Evolutionary conservation across 2,888 invertebrate genomes (phyloP).

Genomic region (Napeogenes sylphis): DNA sequence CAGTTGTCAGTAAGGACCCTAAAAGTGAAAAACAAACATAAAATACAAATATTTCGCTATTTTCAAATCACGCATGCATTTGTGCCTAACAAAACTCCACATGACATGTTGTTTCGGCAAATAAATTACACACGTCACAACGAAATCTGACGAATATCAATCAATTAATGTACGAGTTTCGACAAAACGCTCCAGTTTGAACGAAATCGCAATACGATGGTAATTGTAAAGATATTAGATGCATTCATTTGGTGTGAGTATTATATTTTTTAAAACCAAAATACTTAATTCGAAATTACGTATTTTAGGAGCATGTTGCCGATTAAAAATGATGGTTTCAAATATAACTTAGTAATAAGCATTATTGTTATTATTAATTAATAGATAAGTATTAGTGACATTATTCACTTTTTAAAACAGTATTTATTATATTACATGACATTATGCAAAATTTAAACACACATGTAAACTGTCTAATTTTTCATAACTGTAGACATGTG

Average conservation of each 20-base stretch:
- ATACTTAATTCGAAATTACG: no score
- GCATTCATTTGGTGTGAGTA: not conserved
- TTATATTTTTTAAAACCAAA: no score
- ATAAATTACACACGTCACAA: slow-evolving; percentile 26
- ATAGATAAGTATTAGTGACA: no score
- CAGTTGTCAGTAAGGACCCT: slow-evolving; percentile 58
- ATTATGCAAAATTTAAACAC: no score
- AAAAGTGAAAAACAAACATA: not conserved
- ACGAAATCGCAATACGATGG: slow-evolving; percentile 17
- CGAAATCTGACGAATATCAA: slow-evolving; percentile 26
- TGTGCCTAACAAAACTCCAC: slow-evolving; percentile 11
- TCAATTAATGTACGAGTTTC: slow-evolving; percentile 23
- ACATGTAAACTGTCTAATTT: no score
- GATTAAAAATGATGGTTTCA: no score
- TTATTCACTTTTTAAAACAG: no score
- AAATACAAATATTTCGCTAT: not conserved
- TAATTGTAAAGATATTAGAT: slow-evolving; percentile 19
- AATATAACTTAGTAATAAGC: no score
- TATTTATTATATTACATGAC: no score
- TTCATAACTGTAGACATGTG: no score
- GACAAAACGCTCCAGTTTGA: slow-evolving; percentile 22
- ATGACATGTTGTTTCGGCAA: slow-evolving; percentile 13
- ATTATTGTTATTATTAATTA: no score
- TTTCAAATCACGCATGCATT: slow-evolving; percentile 3
- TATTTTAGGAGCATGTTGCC: no score